A percentile compares a stretch with the other conserved stretches of the same genome.
These are phyloP conservation scores for Branchinecta lynchi DNA, from an alignment of 1,140 invertebrate genomes.

Conservation along the genomic window DNA sequence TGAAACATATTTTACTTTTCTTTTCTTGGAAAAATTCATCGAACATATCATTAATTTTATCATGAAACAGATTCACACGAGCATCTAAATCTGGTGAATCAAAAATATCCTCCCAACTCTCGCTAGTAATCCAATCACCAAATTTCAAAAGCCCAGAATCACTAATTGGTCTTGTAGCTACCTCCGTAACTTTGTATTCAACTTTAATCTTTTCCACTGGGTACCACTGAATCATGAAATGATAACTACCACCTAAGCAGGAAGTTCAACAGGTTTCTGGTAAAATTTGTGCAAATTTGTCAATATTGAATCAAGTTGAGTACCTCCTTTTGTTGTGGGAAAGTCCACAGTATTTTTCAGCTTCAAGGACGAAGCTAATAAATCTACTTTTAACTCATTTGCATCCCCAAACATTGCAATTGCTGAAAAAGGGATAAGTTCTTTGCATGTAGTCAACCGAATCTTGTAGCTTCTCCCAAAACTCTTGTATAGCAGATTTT, in stretches of 20 bases:
- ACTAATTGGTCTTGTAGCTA: neutral
- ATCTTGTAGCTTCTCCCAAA: no score
- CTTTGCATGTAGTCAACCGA: no score
- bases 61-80: neutral
- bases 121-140: neutral
- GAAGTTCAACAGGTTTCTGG: neutral
- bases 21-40: neutral
- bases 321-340: conserved; percentile 1
- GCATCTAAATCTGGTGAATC: neutral
- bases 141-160: neutral
- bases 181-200: neutral
- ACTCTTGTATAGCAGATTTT: no score
- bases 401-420: neutral
- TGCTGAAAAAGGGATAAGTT: no score
- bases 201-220: neutral
- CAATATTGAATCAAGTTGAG: neutral
- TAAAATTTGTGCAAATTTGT: neutral
- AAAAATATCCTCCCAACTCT: neutral
- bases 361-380: neutral
- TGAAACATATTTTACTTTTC: neutral
- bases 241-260: neutral
- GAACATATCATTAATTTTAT: neutral
- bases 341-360: neutral
- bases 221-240: neutral
- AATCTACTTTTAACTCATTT: neutral